These are phyloP conservation scores for Abrostola triplasia DNA, from an alignment of 2,888 invertebrate species.

Conservation along the genomic window DNA sequence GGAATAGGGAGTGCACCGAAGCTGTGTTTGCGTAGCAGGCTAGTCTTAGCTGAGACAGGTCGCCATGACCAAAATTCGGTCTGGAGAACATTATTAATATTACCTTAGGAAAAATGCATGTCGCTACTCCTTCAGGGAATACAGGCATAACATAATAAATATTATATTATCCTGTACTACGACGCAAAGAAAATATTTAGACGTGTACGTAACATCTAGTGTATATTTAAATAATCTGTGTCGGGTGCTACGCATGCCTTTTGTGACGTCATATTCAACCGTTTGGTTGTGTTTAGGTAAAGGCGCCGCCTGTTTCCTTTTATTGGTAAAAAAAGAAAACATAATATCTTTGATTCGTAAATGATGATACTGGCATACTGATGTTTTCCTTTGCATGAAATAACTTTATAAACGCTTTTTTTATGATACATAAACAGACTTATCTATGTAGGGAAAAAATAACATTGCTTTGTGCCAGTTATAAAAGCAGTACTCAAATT, in stretches of 20 bases:
- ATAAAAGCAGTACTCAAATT: too few relatives aligned
- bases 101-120: too few relatives aligned
- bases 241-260: slow-evolving; percentile 10
- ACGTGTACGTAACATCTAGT: slow-evolving; percentile 4
- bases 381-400: not conserved
- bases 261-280: slow-evolving; percentile 19
- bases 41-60: too few relatives aligned
- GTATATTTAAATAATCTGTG: slow-evolving; percentile 29
- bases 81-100: too few relatives aligned
- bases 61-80: too few relatives aligned
- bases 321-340: slow-evolving; percentile 6
- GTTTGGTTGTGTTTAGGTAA: slow-evolving; percentile 8
- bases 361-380: slow-evolving; percentile 2
- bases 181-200: slow-evolving; percentile 13
- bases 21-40: too few relatives aligned
- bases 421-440: too few relatives aligned
- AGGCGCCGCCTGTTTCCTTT: slow-evolving; percentile 25
- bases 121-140: too few relatives aligned
- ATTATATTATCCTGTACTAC: not conserved
- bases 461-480: too few relatives aligned
- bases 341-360: slow-evolving; percentile 30
- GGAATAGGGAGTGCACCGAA: too few relatives aligned
- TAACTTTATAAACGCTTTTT: too few relatives aligned
- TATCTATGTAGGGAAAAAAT: too few relatives aligned
- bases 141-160: not conserved